Evolutionary conservation across 1,140 invertebrate species (phyloP), one percentile per base, ranked within the genome.

Genomic region (Brachionus rotundiformis): DNA sequence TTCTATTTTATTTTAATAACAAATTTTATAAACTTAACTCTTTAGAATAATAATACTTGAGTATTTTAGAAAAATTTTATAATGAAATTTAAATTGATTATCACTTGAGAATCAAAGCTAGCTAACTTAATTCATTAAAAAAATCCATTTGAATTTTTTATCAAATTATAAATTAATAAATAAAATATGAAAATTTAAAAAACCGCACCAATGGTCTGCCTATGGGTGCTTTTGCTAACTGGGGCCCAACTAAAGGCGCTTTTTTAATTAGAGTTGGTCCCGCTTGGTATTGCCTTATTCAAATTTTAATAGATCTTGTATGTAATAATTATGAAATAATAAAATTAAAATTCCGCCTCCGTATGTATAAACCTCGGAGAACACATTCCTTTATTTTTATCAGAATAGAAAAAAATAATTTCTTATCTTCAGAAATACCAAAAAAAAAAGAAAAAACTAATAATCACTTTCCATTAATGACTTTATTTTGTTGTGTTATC

Each of bases 1-100:
- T n/a, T n/a, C n/a, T n/a, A n/a, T n/a, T n/a, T n/a, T n/a, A 54
- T 54, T 54, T 54, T n/a, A 54, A 54, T 54, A 54, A 54, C 5
- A 54, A 54, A 54, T 54, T 54, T 6, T 8, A 54, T 54, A 54
- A 54, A 54, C 47, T 54, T 19, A 54, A 10, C 47, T 54, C 47
- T 54, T 54, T 16, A 54, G 23, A 54, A 54, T 23, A 54, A 49
- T n/a, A 49, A 16, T 49, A 19, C 47, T 54, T 54, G n/a, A 54
- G 23, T 54, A 1, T 19, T 54, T 54, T 54, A 8, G 7, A n/a
- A n/a, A n/a, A n/a, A n/a, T n/a, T n/a, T n/a, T n/a, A n/a, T n/a
- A n/a, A n/a, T n/a, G n/a, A n/a, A n/a, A n/a, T n/a, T n/a, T n/a
- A 54, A 54, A 54, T 23, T 54, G 16, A 54, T 19, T 54, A 54